Base-by-base conservation (phyloP, 2,797 vertebrate genomes). In the Malurus leucopterus region DNA sequence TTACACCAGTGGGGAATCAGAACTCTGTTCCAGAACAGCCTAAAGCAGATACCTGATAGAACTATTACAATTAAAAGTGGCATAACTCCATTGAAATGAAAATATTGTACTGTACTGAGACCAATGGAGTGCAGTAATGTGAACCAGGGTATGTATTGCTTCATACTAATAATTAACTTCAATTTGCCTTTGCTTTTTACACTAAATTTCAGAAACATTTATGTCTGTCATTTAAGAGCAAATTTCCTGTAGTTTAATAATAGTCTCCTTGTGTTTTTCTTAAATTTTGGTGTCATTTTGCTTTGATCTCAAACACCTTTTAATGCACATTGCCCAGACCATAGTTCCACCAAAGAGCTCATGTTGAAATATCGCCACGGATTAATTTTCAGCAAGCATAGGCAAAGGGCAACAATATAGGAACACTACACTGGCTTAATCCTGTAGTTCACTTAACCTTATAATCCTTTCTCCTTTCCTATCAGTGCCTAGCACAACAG, bases 61-160 rank as follows among this genome's bases (percentile, higher is more conserved):
- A 84, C 46, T n/a, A 68, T 40, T 70, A 50, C 80, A 90, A 83
- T 83, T 75, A 51, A 74, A 89, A 93, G 47, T 88, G 65, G 80
- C 76, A 83, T 53, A 7, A 63, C 30, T 77, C 74, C 50, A 68
- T 23, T 77, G 36, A 64, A 80, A 27, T 51, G 41, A 90, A 26
- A 18, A 13, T 57, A 67, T 20, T 57, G 27, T 47, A 69, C 54
- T 54, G 10, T 55, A 49, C 65, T 65, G 67, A 87, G 58, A 49
- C 36, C 72, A 47, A 1, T 6, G 14, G 24, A 73, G 18, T 21
- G 18, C 50, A 74, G 36, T 76, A 82, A 24, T 22, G 18, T 41
- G 76, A 88, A 55, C 6, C 27, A 68, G 57, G 44, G 55, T 50
- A 11, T 68, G 2, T 50, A 71, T 7, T 61, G 14, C 38, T 82